Conservation (phyloP, 1,140 invertebrate genomes). For the Ridgeia piscesae region DNA sequence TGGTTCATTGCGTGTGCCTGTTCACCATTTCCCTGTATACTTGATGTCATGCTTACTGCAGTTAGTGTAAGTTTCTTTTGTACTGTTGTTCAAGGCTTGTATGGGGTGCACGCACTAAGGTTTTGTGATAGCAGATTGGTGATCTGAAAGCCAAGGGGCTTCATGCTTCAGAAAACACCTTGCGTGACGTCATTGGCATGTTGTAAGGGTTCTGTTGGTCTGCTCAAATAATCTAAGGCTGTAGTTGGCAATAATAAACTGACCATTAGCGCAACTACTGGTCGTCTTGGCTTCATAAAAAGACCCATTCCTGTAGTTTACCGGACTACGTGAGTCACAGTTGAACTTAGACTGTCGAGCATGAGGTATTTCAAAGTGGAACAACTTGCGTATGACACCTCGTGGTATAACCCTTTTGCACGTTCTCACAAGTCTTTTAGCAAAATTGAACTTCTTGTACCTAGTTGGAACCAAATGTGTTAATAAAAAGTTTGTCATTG, state of each 20-base stretch:
- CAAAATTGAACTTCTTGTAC: slow-evolving; percentile 1
- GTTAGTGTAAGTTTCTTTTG: slow-evolving; percentile 6
- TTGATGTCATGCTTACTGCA: background rate
- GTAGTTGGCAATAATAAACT: background rate
- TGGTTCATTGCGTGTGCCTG: background rate
- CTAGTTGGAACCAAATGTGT: background rate
- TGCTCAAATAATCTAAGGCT: slow-evolving; percentile 1
- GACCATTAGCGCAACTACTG: background rate
- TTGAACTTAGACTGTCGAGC: background rate
- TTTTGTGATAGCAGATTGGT: background rate
- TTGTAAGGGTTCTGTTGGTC: background rate
- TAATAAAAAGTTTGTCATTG: slow-evolving; percentile 6
- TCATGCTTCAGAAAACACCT: background rate
- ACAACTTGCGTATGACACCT: background rate
- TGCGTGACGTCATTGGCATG: background rate
- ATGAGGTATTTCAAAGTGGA: background rate
- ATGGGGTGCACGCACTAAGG: background rate
- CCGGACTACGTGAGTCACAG: background rate
- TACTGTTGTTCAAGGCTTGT: background rate
- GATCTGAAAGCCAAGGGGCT: background rate
- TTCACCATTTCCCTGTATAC: background rate
- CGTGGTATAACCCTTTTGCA: background rate
- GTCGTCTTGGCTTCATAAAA: background rate
- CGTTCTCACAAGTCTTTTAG: background rate
- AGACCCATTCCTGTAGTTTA: background rate